A percentile compares a stretch with the other conserved stretches of the same genome.
These are phyloP conservation scores for Pristionchus japonicus DNA, from an alignment of 2,888 invertebrate species.

Conservation along the genomic window DNA sequence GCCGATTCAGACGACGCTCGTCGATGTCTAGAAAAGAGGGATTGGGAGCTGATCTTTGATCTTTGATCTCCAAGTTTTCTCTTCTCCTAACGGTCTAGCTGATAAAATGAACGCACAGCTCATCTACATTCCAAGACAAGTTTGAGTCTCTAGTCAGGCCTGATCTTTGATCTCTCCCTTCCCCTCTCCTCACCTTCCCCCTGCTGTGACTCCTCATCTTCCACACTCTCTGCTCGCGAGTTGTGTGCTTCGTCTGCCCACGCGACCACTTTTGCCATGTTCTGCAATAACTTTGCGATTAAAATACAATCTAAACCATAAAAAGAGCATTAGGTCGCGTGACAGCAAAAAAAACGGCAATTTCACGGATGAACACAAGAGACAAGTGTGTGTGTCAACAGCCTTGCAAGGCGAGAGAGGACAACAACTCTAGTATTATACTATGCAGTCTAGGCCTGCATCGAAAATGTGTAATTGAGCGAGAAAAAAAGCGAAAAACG, in stretches of 20 bases:
- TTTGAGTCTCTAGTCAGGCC: no score
- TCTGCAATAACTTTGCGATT: not conserved
- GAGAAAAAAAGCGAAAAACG: not conserved
- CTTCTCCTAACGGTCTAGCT: slow-evolving; percentile 46
- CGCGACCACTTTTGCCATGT: not conserved
- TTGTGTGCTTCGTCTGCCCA: not conserved
- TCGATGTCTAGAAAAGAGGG: slow-evolving; percentile 80
- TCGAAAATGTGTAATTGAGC: not conserved
- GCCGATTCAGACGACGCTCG: slow-evolving; percentile 82
- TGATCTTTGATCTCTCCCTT: not conserved
- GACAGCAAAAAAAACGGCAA: not conserved
- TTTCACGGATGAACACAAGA: not conserved
- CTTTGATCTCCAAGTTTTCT: slow-evolving; percentile 50
- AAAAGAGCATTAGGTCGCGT: not conserved
- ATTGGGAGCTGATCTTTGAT: slow-evolving; percentile 45
- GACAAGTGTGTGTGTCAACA: not conserved
- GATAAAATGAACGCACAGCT: no score
- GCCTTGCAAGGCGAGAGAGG: no score
- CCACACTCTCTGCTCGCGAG: not conserved
- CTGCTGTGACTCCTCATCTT: not conserved
- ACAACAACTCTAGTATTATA: not conserved
- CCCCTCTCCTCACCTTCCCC: not conserved
- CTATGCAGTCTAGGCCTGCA: not conserved
- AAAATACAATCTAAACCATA: not conserved
- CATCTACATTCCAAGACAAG: no score